Conservation (phyloP, 2,797 vertebrate species). For the Peromyscus attwateri region DNA sequence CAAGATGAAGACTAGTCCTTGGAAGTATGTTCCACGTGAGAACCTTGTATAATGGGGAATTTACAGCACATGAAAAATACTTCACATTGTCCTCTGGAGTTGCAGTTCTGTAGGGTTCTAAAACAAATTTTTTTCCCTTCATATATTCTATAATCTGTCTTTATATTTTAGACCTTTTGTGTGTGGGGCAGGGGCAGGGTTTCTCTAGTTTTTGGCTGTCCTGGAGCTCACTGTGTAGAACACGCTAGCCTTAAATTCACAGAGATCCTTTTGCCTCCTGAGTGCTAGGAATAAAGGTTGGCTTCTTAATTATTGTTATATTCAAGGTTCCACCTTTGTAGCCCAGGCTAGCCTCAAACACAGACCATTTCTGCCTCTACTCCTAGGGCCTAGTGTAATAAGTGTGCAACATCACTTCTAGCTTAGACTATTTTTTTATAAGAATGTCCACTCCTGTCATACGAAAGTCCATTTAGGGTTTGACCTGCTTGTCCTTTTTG, state of each 20-base stretch:
- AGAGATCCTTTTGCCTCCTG: background rate
- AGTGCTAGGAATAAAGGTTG: background rate
- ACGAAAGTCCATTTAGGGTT: background rate
- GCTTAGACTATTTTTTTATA: background rate
- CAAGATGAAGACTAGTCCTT: conserved; percentile 24
- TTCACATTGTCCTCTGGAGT: background rate
- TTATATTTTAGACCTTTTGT: background rate
- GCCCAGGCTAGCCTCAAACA: background rate
- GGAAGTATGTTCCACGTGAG: conserved; percentile 67
- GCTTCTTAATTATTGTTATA: background rate
- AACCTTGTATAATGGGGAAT: background rate
- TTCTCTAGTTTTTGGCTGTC: background rate
- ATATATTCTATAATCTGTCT: background rate
- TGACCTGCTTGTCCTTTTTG: background rate
- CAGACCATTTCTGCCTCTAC: background rate
- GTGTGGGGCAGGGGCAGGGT: too few species aligned
- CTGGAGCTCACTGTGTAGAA: background rate
- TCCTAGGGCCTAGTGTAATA: background rate
- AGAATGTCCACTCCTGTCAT: background rate
- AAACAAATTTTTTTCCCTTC: background rate
- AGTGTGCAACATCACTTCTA: background rate
- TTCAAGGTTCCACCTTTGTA: background rate
- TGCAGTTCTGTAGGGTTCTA: background rate
- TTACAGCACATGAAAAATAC: background rate
- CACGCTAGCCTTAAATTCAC: background rate